A percentile compares a stretch with the other conserved stretches of the same genome.
These are phyloP conservation scores for Aphodius sticticus DNA, from an alignment of 2,888 invertebrate species.

Conservation along the genomic window DNA sequence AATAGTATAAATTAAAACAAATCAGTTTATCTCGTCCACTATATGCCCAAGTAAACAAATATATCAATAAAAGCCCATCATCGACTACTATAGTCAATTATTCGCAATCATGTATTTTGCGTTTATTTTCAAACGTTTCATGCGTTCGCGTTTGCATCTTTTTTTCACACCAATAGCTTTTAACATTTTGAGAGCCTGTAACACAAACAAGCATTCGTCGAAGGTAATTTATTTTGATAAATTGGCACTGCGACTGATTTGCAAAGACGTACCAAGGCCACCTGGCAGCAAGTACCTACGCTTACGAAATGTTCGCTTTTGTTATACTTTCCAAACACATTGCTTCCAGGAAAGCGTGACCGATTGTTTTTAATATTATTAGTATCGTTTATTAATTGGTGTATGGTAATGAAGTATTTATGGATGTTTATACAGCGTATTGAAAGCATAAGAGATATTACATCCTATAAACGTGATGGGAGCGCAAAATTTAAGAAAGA, in stretches of 20 bases:
- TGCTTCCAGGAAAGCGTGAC: neutral
- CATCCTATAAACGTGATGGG: neutral
- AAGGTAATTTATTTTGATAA: neutral
- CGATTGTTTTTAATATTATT: neutral
- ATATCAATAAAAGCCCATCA: neutral
- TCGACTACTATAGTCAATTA: neutral
- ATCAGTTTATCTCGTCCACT: no score
- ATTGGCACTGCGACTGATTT: neutral
- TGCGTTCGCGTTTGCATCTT: neutral
- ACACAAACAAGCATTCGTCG: neutral
- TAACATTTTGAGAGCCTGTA: neutral
- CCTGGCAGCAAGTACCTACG: neutral
- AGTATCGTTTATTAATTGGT: neutral
- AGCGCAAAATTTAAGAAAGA: neutral
- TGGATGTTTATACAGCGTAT: neutral
- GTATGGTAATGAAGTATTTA: neutral
- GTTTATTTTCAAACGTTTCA: neutral
- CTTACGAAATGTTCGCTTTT: neutral
- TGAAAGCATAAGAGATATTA: neutral
- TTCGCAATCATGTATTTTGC: neutral
- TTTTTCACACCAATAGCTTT: neutral
- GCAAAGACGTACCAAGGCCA: neutral
- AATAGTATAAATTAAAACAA: no score
- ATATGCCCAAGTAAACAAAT: no score
- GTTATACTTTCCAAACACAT: neutral